A percentile compares a stretch with the other conserved stretches of the same genome.
Evolutionary conservation across 2,888 invertebrate species (phyloP).

Genomic region (Chrysolina oricalcia): DNA sequence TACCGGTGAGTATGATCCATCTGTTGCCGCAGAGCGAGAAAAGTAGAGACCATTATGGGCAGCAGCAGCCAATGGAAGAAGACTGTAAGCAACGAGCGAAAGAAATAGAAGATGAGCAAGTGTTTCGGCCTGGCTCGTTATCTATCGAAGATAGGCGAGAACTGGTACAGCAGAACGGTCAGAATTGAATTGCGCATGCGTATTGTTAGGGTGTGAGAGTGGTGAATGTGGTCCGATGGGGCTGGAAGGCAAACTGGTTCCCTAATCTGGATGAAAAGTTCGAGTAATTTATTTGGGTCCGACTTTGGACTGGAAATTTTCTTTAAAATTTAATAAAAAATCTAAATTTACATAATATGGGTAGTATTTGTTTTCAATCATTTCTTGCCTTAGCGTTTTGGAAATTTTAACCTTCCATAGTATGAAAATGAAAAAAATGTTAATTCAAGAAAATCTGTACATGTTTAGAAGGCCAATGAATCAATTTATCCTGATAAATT

Average conservation of each 20-base stretch:
- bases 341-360: background rate
- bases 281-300: too few relatives aligned
- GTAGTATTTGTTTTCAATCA: too few relatives aligned
- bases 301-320: too few relatives aligned
- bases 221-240: background rate
- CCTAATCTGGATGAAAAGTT: background rate
- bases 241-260: constrained; percentile 11
- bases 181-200: constrained; percentile 76
- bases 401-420: too few relatives aligned
- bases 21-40: constrained; percentile 87
- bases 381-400: too few relatives aligned
- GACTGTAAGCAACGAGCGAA: constrained; percentile 60
- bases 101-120: constrained; percentile 68
- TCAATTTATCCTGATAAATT: too few relatives aligned
- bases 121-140: constrained; percentile 74
- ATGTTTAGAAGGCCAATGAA: too few relatives aligned
- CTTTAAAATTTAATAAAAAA: background rate
- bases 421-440: too few relatives aligned
- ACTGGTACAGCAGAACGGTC: constrained; percentile 85
- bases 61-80: constrained; percentile 78
- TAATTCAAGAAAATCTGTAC: too few relatives aligned
- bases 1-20: constrained; percentile 90
- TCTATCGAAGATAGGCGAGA: constrained; percentile 78
- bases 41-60: constrained; percentile 77
- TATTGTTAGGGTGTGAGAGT: background rate